Percentiles rank a stretch among this genome's conserved stretches.
Evolutionary conservation across 1,140 invertebrate species (phyloP).

Genomic region (Hycleus phaleratus): DNA sequence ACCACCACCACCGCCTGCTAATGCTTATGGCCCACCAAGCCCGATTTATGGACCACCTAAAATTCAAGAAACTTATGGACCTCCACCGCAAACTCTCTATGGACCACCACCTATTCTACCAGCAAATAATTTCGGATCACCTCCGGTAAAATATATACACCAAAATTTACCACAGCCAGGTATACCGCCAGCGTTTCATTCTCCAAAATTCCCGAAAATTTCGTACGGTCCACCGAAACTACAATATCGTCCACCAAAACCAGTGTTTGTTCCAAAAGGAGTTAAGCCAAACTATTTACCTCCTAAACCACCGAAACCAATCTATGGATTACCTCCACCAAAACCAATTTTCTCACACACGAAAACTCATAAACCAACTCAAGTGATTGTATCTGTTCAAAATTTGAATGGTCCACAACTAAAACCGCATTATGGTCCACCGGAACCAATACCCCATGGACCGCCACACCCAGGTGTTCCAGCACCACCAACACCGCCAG

Average conservation of each 20-base stretch:
- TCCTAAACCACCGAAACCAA: conserved; percentile 31
- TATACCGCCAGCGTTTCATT: conserved; percentile 22
- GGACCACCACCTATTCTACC: conserved; percentile 17
- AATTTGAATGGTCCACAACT: conserved; percentile 32
- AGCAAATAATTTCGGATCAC: conserved; percentile 38
- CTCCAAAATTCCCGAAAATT: conserved; percentile 9
- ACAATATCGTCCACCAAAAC: conserved; percentile 1
- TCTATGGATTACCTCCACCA: conserved; percentile 43
- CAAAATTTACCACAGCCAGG: conserved; percentile 17
- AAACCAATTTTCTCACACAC: conserved; percentile 42
- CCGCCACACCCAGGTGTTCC: conserved; percentile 57
- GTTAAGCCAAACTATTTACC: conserved; percentile 8
- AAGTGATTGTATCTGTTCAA: neutral
- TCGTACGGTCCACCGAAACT: conserved; percentile 19
- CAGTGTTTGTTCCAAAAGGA: conserved; percentile 4
- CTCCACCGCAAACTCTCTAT: conserved; percentile 10
- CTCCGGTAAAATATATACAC: conserved; percentile 22
- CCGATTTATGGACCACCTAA: conserved; percentile 26
- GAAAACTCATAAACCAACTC: conserved; percentile 37
- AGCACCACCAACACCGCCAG: conserved; percentile 62
- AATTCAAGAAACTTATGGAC: conserved; percentile 12
- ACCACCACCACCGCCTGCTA: conserved; percentile 33
- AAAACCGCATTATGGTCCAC: conserved; percentile 38
- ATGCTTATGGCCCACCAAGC: conserved; percentile 33
- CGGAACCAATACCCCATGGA: conserved; percentile 43